These are phyloP conservation scores for Caranx melampygus DNA, from an alignment of 2,113 vertebrate species.

Conservation along the genomic window DNA sequence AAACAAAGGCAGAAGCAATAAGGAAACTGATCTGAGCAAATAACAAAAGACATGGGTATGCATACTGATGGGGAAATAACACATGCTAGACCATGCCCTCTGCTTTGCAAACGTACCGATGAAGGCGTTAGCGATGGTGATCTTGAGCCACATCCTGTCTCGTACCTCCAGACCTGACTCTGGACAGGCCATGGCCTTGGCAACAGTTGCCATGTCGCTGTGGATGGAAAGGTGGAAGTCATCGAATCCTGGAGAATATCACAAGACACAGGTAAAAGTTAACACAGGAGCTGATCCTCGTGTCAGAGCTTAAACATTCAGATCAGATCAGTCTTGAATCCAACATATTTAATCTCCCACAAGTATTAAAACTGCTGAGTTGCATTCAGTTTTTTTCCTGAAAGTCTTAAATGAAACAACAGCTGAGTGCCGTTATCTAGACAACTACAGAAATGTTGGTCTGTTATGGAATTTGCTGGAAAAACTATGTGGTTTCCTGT, in stretches of 20 bases:
- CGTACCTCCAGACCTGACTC: conserved; percentile 97
- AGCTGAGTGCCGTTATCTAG: conserved; percentile 2
- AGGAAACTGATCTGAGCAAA: conserved; percentile 1
- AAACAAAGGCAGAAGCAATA: neutral
- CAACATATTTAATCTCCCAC: neutral
- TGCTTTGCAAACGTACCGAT: conserved; percentile 73
- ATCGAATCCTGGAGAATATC: conserved; percentile 89
- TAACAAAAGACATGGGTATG: neutral
- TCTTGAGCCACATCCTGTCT: conserved; percentile 91
- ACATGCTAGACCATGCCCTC: neutral
- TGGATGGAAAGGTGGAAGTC: conserved; percentile 99
- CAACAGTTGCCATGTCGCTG: conserved; percentile 97
- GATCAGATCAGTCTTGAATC: neutral
- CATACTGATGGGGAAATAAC: conserved; percentile 3
- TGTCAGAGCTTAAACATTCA: neutral
- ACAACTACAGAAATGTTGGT: conserved; percentile 16
- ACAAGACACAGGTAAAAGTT: conserved; percentile 17
- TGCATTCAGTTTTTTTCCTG: neutral
- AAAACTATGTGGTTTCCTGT: conserved; percentile 61
- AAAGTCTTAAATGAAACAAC: neutral
- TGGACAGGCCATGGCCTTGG: conserved; percentile 98
- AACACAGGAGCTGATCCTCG: neutral
- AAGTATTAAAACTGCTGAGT: neutral
- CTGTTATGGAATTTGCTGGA: conserved; percentile 49
- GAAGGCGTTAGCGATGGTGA: conserved; percentile 84